These are phyloP conservation scores for Lordiphosa collinella DNA, from an alignment of 1,140 invertebrate species.

Conservation along the genomic window DNA sequence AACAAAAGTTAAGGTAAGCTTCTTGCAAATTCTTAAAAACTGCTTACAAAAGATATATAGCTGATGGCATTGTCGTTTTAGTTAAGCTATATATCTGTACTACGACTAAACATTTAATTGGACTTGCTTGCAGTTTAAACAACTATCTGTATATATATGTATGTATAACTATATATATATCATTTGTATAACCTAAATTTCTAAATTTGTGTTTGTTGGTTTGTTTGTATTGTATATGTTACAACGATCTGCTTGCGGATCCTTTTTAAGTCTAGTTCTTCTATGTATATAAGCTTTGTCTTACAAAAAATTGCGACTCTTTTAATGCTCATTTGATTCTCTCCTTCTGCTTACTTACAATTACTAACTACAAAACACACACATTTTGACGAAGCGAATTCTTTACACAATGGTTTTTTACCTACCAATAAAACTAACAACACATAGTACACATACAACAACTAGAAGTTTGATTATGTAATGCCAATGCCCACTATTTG, in stretches of 20 bases:
- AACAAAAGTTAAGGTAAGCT: too few relatives aligned
- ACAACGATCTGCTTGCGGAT: conserved; percentile 59
- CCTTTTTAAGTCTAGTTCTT: conserved; percentile 32
- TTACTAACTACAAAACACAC: background rate
- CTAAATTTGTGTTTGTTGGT: background rate
- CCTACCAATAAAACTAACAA: conserved; percentile 24
- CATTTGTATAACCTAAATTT: conserved; percentile 52
- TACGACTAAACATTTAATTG: conserved; percentile 42
- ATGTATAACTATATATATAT: conserved; percentile 35
- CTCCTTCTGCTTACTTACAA: too few relatives aligned
- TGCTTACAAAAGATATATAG: conserved; percentile 52
- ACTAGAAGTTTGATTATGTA: conserved; percentile 39
- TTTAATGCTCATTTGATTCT: too few relatives aligned
- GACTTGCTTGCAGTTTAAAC: conserved; percentile 57
- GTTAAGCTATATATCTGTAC: conserved; percentile 43
- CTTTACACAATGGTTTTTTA: conserved; percentile 19
- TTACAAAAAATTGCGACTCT: background rate
- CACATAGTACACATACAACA: conserved; percentile 21
- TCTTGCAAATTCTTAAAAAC: background rate
- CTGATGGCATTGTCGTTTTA: conserved; percentile 18
- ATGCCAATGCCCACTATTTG: conserved; percentile 57
- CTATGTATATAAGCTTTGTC: conserved; percentile 58
- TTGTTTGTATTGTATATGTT: conserved; percentile 67
- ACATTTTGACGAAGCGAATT: conserved; percentile 11
- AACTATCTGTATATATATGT: conserved; percentile 51